These are phyloP conservation scores for Sternarchorhynchus goeldii DNA, from an alignment of 2,797 vertebrate species.

Conservation along the genomic window DNA sequence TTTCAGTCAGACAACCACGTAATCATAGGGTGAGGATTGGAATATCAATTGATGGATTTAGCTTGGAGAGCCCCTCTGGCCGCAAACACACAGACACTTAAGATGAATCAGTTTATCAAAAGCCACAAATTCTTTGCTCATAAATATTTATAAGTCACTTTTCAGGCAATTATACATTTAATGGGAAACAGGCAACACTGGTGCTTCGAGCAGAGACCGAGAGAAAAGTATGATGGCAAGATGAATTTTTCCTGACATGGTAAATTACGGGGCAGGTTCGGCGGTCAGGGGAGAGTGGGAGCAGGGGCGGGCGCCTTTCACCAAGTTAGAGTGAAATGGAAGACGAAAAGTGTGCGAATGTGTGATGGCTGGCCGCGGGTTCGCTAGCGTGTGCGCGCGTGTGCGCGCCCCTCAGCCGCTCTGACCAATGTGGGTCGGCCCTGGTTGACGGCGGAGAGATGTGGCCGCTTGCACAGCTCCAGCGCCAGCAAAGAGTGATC, in stretches of 20 bases:
- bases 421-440: conserved; percentile 25
- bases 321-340: conserved; percentile 17
- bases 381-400: conserved; percentile 24
- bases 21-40: conserved; percentile 35
- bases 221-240: conserved; percentile 21
- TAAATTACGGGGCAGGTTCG: conserved; percentile 31
- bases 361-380: conserved; percentile 25
- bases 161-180: conserved; percentile 29
- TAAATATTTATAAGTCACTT: conserved; percentile 44
- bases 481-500: conserved; percentile 62
- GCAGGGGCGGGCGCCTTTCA: too few species aligned
- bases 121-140: conserved; percentile 9
- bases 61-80: conserved; percentile 8
- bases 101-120: conserved; percentile 43
- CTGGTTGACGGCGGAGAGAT: conserved; percentile 52
- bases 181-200: conserved; percentile 41
- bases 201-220: conserved; percentile 30
- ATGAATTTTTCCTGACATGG: conserved; percentile 24
- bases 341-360: conserved; percentile 16
- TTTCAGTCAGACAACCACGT: conserved; percentile 35
- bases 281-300: conserved; percentile 7
- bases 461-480: conserved; percentile 53
- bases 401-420: background rate
- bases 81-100: conserved; percentile 34
- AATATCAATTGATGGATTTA: conserved; percentile 40